A percentile compares a stretch with the other conserved stretches of the same genome.
Conservation (phyloP, 2,797 vertebrate genomes). For the Adelosebastes latens region DNA sequence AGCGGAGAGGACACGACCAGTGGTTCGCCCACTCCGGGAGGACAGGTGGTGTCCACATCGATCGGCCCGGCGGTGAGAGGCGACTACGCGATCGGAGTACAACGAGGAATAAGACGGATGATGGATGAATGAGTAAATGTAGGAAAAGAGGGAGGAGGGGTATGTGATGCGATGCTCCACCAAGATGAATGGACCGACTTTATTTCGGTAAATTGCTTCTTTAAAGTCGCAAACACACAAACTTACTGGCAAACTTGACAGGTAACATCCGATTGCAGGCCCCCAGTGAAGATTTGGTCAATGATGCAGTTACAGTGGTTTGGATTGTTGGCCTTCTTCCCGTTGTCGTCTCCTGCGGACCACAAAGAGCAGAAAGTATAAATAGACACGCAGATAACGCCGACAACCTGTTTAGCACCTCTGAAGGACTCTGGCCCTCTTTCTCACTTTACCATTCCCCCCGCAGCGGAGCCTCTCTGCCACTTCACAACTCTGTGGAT, state of each 20-base stretch:
- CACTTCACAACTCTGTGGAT: constrained; percentile 38
- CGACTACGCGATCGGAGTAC: neutral
- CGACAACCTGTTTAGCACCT: constrained; percentile 44
- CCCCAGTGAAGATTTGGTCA: constrained; percentile 98
- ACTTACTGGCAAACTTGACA: constrained; percentile 99
- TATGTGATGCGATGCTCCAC: neutral
- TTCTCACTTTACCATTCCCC: constrained; percentile 35
- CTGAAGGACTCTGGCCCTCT: constrained; percentile 37
- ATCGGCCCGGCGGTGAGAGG: constrained; percentile 13
- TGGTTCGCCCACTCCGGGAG: constrained; percentile 29
- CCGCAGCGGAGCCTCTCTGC: constrained; percentile 32
- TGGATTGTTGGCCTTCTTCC: constrained; percentile 97
- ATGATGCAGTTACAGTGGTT: constrained; percentile 99
- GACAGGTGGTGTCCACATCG: constrained; percentile 20
- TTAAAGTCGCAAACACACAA: neutral
- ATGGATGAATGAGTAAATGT: constrained; percentile 18
- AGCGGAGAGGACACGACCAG: constrained; percentile 45
- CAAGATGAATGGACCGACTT: constrained; percentile 3
- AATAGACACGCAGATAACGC: constrained; percentile 42
- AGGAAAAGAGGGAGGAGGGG: neutral
- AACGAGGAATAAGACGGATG: neutral
- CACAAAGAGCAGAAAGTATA: constrained; percentile 32
- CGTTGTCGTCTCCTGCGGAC: constrained; percentile 91
- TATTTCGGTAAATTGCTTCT: neutral
- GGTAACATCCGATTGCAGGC: constrained; percentile 96